These are phyloP conservation scores for Montifringilla adamsi DNA, from an alignment of 2,113 vertebrate species.

Conservation along the genomic window DNA sequence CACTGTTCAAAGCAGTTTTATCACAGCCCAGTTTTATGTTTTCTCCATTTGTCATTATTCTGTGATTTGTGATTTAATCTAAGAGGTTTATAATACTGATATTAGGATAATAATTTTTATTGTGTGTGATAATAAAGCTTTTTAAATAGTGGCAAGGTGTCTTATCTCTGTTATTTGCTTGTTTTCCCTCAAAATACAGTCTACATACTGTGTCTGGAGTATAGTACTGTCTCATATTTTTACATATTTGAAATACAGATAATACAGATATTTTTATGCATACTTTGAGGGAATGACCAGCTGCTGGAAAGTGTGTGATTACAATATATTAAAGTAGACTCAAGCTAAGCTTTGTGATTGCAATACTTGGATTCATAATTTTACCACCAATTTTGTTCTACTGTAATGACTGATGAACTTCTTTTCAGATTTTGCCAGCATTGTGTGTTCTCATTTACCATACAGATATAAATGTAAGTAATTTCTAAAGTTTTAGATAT, in stretches of 20 bases:
- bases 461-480: slow-evolving; percentile 98
- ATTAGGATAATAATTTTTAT: not conserved
- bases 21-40: not conserved
- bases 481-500: not conserved
- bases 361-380: not conserved
- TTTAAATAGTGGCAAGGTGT: not conserved
- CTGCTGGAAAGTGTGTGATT: not conserved
- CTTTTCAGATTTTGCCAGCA: slow-evolving; percentile 93
- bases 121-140: not conserved
- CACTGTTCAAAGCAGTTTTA: not conserved
- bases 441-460: slow-evolving; percentile 98
- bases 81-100: not conserved
- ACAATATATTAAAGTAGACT: not conserved
- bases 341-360: not conserved
- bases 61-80: not conserved
- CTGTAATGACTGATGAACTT: slow-evolving; percentile 58
- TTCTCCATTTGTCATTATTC: not conserved
- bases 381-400: not conserved
- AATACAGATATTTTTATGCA: not conserved
- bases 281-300: not conserved
- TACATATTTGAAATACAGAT: not conserved
- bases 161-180: not conserved
- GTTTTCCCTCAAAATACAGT: not conserved
- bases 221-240: not conserved
- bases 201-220: not conserved